phyloP scores from a whole-genome alignment of 2,113 vertebrate genomes.

The Zootoca vivipara region DNA sequence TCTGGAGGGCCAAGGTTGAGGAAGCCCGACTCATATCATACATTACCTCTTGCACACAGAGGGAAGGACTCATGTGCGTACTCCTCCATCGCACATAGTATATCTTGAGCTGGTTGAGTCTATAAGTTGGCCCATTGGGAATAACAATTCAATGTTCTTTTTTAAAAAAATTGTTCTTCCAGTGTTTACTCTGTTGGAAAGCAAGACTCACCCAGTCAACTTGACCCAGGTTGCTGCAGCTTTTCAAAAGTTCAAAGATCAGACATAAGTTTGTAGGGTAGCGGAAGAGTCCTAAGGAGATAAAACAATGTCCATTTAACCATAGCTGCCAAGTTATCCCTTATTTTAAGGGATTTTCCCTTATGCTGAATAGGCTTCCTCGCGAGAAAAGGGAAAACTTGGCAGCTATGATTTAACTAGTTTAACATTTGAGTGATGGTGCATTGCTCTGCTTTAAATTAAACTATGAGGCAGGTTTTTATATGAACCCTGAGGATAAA shows the following conservation, averaged over 20 bases:
- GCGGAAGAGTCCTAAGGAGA: conserved; percentile 62
- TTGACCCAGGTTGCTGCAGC: conserved; percentile 17
- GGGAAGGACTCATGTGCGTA: background rate
- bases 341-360: no score
- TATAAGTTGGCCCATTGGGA: background rate
- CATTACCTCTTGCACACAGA: no score
- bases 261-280: background rate
- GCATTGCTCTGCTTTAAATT: conserved; percentile 63
- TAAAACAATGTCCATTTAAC: conserved; percentile 57
- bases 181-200: background rate
- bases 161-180: background rate
- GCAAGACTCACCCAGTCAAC: conserved; percentile 3
- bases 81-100: background rate
- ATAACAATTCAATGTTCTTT: background rate
- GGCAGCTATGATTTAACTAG: conserved; percentile 64
- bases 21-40: background rate
- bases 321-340: no score
- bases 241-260: background rate
- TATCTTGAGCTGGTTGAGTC: background rate
- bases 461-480: conserved; percentile 68
- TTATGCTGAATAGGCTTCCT: no score
- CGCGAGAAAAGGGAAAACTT: no score
- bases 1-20: no score
- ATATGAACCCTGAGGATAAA: conserved; percentile 65
- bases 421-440: conserved; percentile 72